Percentiles rank a stretch among this genome's conserved stretches.
These are phyloP conservation scores for Aphodius granarius DNA, from an alignment of 2,888 invertebrate genomes.

Conservation along the genomic window DNA sequence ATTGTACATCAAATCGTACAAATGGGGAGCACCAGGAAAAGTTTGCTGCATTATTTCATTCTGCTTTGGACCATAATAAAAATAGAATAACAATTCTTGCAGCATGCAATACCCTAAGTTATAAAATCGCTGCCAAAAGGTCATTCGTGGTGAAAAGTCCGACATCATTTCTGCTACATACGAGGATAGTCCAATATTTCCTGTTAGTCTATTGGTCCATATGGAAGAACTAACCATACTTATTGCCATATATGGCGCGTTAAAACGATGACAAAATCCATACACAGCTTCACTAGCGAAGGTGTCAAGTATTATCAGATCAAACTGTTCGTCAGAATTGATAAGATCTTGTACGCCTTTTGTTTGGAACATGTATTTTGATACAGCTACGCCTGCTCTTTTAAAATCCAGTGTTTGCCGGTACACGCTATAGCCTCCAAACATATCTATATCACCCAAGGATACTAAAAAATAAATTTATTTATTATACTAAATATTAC, in stretches of 20 bases:
- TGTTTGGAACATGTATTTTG: too few species aligned
- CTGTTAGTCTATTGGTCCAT: slow-evolving; percentile 54
- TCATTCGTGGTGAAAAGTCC: slow-evolving; percentile 45
- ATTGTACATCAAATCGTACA: slow-evolving; percentile 31
- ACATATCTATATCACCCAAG: neutral
- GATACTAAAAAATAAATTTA: neutral
- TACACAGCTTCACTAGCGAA: slow-evolving; percentile 53
- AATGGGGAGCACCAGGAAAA: slow-evolving; percentile 28
- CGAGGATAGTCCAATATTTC: slow-evolving; percentile 53
- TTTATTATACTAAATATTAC: too few species aligned
- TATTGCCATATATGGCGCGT: slow-evolving; percentile 41
- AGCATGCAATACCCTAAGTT: slow-evolving; percentile 14
- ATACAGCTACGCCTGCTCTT: too few species aligned
- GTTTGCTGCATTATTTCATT: slow-evolving; percentile 28
- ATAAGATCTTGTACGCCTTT: slow-evolving; percentile 32
- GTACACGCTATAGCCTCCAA: too few species aligned
- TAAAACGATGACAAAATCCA: slow-evolving; percentile 45
- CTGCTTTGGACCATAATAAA: slow-evolving; percentile 26
- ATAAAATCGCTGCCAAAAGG: slow-evolving; percentile 24
- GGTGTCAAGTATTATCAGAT: slow-evolving; percentile 48
- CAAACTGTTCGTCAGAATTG: slow-evolving; percentile 41
- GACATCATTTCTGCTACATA: slow-evolving; percentile 55
- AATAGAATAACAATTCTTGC: slow-evolving; percentile 2
- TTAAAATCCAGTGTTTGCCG: too few species aligned
- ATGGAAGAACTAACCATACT: slow-evolving; percentile 36